Percentiles rank a stretch among this genome's conserved stretches.
Evolutionary conservation across 2,888 invertebrate species (phyloP).

Genomic region (Tachina fera): DNA sequence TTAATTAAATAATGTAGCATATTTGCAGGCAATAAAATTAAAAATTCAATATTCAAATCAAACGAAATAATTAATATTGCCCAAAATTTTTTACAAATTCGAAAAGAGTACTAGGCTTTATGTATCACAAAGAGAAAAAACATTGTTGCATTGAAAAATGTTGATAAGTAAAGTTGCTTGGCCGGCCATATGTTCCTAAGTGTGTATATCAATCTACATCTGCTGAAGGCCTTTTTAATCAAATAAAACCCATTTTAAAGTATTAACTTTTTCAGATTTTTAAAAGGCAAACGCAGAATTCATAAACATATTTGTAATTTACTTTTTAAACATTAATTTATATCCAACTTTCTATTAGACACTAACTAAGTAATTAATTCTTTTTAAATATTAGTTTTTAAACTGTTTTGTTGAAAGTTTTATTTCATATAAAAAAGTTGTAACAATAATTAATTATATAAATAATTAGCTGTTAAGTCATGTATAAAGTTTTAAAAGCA

Average conservation of each 20-base stretch:
- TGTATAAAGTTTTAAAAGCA: conserved; percentile 64
- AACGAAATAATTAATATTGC: no score
- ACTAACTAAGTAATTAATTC: not conserved
- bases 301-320: not conserved
- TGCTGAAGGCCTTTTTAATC: no score
- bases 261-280: not conserved
- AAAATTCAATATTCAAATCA: no score
- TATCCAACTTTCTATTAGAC: conserved; percentile 20
- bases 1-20: no score
- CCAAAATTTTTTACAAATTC: no score
- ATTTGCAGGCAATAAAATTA: no score
- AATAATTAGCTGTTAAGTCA: conserved; percentile 62
- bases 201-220: no score
- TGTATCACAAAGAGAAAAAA: no score
- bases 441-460: conserved; percentile 67
- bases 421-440: conserved; percentile 44
- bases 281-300: not conserved
- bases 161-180: no score
- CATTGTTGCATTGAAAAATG: no score
- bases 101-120: no score
- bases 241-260: not conserved
- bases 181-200: no score
- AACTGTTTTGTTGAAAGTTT: not conserved
- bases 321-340: not conserved
- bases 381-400: conserved; percentile 9